Evolutionary conservation across 2,113 vertebrate species (phyloP).

Genomic region (Ciconia stormi): DNA sequence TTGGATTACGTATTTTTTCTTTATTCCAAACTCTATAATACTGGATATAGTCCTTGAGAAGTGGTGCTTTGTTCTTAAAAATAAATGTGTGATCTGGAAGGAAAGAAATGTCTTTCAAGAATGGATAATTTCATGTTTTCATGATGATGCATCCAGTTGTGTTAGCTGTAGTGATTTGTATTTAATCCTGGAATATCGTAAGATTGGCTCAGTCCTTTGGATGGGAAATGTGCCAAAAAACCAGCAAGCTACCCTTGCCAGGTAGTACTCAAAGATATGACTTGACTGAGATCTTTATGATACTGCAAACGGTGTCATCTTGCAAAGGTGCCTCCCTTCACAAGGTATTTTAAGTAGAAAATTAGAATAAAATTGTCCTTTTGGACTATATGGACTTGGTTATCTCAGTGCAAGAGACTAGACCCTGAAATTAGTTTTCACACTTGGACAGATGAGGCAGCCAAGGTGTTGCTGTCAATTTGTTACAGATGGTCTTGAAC

Average conservation of each 20-base stretch:
- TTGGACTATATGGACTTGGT: not conserved
- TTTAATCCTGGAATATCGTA: not conserved
- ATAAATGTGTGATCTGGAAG: not conserved
- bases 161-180: not conserved
- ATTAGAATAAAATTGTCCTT: not conserved
- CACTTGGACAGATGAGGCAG: not conserved
- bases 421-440: not conserved
- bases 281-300: not conserved
- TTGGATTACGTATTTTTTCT: not conserved
- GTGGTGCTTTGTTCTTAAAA: not conserved
- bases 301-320: not conserved
- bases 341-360: not conserved
- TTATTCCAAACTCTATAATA: not conserved
- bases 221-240: not conserved
- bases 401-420: not conserved
- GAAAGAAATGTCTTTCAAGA: not conserved
- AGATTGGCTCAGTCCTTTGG: not conserved
- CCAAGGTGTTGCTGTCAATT: not conserved
- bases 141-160: not conserved
- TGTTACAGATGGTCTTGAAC: not conserved
- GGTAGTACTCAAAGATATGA: not conserved
- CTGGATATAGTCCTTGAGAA: not conserved
- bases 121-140: not conserved
- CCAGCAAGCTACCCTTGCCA: not conserved
- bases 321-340: not conserved